Percentiles rank a stretch among this genome's conserved stretches.
Conservation (phyloP, 53 echinoderm and acorn worm species). For the Holothuria leucospilota region DNA sequence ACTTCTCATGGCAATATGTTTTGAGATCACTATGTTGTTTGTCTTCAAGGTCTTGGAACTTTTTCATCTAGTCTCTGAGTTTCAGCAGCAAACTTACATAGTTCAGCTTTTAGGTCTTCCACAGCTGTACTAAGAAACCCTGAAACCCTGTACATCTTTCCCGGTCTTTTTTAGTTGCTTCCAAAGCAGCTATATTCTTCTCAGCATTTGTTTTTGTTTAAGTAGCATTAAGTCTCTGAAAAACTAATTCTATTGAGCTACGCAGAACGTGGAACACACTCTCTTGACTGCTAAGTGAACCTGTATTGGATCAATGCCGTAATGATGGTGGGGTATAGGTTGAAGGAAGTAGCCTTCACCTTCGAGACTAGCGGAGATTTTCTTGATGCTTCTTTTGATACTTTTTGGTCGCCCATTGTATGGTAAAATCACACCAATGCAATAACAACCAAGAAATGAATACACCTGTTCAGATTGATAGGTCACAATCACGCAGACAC, state of each 20-base stretch:
- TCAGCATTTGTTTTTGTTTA: slow-evolving; percentile 9
- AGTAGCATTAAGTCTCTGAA: neutral
- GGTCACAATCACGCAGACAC: too few species aligned
- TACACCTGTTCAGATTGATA: too few species aligned
- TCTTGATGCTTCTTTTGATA: neutral
- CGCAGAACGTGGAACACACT: neutral
- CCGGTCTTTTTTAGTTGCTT: slow-evolving; percentile 3
- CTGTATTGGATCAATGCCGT: neutral
- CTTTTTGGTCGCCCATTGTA: neutral
- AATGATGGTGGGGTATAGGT: neutral
- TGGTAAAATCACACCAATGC: too few species aligned
- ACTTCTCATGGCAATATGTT: neutral
- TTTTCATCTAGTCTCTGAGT: neutral
- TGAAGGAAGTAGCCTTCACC: neutral
- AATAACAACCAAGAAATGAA: too few species aligned
- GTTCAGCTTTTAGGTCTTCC: slow-evolving; percentile 10
- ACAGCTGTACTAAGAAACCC: neutral
- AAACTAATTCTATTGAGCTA: neutral
- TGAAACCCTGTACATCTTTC: neutral
- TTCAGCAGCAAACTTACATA: neutral
- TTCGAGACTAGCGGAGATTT: neutral
- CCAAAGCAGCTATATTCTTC: slow-evolving; percentile 4
- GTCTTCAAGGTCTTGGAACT: too few species aligned
- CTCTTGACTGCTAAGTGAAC: neutral
- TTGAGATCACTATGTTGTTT: neutral